Conservation (phyloP, 1,140 invertebrate genomes). For the Ostrea edulis region DNA sequence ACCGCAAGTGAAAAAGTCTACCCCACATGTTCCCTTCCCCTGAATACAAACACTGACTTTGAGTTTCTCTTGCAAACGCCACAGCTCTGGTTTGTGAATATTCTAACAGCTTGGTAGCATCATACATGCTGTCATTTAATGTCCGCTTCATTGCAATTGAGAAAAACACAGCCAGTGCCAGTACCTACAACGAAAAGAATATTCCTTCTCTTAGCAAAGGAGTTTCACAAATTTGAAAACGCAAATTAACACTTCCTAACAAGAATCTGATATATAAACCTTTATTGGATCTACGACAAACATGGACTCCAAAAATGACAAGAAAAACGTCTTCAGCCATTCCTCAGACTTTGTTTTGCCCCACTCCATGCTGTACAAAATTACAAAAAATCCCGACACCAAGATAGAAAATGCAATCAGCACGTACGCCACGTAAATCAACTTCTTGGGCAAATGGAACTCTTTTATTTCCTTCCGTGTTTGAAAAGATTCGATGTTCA, state of each 20-base stretch:
- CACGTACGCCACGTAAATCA: conserved; percentile 61
- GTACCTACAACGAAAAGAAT: neutral
- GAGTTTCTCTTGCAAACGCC: conserved; percentile 3
- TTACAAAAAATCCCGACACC: conserved; percentile 59
- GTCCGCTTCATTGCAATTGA: neutral
- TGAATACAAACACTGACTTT: neutral
- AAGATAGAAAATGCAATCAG: conserved; percentile 51
- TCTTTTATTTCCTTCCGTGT: conserved; percentile 42
- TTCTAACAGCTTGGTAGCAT: neutral
- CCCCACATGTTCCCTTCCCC: no score
- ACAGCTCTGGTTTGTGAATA: neutral
- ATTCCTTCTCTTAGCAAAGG: neutral
- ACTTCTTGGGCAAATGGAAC: conserved; percentile 60
- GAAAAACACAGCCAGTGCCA: conserved; percentile 9
- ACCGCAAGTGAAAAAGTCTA: no score
- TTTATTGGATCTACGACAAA: conserved; percentile 68
- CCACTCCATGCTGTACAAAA: conserved; percentile 68
- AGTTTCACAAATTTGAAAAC: neutral
- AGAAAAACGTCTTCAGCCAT: conserved; percentile 66
- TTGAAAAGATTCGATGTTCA: conserved; percentile 36
- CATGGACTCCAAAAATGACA: conserved; percentile 65
- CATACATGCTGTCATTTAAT: neutral
- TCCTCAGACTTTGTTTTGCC: conserved; percentile 64
- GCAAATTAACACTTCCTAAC: neutral
- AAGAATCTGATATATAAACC: conserved; percentile 43